Base-by-base conservation (phyloP, 2,113 vertebrate species). In the Mus pahari region DNA sequence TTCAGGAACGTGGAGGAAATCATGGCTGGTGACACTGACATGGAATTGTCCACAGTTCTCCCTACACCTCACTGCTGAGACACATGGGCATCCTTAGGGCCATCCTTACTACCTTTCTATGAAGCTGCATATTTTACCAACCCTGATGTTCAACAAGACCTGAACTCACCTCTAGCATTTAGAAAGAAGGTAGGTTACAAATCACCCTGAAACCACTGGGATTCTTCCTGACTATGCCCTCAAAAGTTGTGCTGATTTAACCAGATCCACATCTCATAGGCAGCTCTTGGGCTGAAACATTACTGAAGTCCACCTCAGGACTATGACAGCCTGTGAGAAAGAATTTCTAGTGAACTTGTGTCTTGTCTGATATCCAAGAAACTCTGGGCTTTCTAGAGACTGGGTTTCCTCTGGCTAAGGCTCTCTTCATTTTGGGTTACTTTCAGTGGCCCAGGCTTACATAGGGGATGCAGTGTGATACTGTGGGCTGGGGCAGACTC, bases 181-280 rank as follows among this genome's bases (percentile, higher is more conserved):
- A n/a, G 71, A 74, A 93, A 92, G 31, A 87, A 14, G 42, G 17
- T 28, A 31, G 53, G 22, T 70, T 92, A 9, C 79, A 66, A 53
- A 75, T 96, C 33, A 70, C 95, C 53, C 87, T 50, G 48, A 91
- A 92, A 77, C 24, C 82, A 64, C 60, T 31, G 24, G 26, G 58
- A 7, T 75, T 92, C 10, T 84, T 92, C 58, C 60, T 26, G 20
- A 31, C 33, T 19, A 28, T 39, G 20, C 7, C 24, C 12, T 92
- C 17, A 84, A 87, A 68, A 55, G 31, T 22, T 87, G 48, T 92
- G n/a, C 60, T 58, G 28, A 50, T 91, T 3, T 86, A 60, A 90
- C 7, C 19, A 78, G 39, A 77, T 2, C 26, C 28, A 79, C 0
- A 58, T 33, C 22, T 87, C 55, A 22, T 20, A 55, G 73, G 73